A percentile compares a stretch with the other conserved stretches of the same genome.
phyloP scores from a whole-genome alignment of 2,797 vertebrate species.

The Eulemur coronatus region DNA sequence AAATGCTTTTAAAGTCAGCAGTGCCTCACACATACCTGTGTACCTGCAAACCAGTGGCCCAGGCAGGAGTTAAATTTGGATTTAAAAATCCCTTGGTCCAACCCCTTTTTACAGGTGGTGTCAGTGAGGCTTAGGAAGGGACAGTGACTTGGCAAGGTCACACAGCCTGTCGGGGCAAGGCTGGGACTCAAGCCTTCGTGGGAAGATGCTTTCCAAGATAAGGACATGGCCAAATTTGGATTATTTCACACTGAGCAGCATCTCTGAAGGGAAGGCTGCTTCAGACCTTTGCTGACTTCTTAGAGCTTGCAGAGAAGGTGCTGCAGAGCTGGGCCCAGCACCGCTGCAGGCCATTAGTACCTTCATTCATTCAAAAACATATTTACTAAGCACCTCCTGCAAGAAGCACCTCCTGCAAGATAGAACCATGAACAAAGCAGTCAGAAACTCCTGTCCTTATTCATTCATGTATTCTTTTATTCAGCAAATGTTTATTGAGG shows the following conservation, averaged over 20 bases:
- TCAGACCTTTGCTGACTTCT: background rate
- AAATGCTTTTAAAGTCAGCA: conserved; percentile 22
- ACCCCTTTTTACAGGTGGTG: background rate
- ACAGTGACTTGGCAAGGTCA: background rate
- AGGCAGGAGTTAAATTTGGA: background rate
- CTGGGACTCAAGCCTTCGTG: background rate
- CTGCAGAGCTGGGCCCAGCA: background rate
- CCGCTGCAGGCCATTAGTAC: background rate
- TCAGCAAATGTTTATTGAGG: background rate
- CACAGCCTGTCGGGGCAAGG: background rate
- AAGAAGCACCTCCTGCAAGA: background rate
- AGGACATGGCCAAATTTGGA: background rate
- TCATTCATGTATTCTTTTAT: background rate
- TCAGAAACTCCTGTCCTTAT: background rate
- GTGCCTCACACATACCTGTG: background rate
- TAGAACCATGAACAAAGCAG: background rate
- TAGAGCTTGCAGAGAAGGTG: background rate
- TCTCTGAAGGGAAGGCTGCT: background rate
- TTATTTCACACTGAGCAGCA: background rate
- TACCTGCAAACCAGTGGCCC: background rate
- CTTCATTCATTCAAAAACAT: background rate
- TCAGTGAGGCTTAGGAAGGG: background rate
- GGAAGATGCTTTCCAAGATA: background rate
- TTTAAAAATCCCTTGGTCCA: background rate
- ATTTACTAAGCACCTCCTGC: background rate